Conservation (phyloP, 2,888 invertebrate species). For the Sinhomidia bicolor region DNA sequence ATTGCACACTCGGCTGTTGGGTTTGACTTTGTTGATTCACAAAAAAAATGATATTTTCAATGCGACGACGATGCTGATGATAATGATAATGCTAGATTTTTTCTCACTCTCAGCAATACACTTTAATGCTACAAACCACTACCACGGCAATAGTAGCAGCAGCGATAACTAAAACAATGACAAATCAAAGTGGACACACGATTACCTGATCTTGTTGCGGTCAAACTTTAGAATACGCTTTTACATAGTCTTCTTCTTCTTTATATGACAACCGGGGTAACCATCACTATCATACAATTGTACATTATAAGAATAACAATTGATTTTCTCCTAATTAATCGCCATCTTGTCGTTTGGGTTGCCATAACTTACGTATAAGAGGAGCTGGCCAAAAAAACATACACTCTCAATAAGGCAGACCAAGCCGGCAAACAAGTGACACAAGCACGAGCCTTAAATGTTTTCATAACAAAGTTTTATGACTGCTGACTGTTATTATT, state of each 20-base stretch:
- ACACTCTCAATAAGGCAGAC: neutral
- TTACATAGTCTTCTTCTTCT: no score
- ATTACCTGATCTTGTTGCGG: no score
- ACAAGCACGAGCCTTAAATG: neutral
- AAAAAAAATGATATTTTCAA: neutral
- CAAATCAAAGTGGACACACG: no score
- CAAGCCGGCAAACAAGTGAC: slow-evolving; percentile 31
- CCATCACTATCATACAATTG: no score
- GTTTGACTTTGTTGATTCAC: slow-evolving; percentile 13
- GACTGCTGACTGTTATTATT: neutral
- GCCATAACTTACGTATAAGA: neutral
- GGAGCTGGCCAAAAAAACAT: neutral
- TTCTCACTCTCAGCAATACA: neutral
- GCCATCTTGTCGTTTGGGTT: slow-evolving; percentile 6
- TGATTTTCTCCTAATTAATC: slow-evolving; percentile 73
- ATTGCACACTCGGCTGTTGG: neutral
- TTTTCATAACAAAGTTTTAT: slow-evolving; percentile 36
- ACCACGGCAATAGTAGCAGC: neutral
- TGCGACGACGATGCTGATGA: neutral
- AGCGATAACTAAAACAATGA: neutral
- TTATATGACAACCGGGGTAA: no score
- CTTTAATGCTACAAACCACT: neutral
- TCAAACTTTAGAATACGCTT: no score
- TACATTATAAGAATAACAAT: slow-evolving; percentile 53
- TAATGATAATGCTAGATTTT: neutral